Evolutionary conservation across 1,140 invertebrate species (phyloP).

Genomic region (Neodiprion lecontei): DNA sequence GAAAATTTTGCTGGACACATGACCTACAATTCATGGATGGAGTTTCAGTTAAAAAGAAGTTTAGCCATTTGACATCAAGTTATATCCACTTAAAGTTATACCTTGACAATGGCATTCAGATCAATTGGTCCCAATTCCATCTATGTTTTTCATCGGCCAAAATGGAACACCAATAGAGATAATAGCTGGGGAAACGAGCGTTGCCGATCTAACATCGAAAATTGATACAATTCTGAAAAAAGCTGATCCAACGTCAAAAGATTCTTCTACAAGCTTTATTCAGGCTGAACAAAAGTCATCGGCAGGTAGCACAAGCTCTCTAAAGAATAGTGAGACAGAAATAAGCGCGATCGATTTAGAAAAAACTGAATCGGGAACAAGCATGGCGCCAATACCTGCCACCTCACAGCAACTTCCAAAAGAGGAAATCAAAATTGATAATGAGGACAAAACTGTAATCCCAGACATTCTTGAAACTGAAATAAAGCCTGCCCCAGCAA

Average conservation of each 20-base stretch:
- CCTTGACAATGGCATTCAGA: constrained; percentile 61
- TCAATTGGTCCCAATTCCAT: constrained; percentile 82
- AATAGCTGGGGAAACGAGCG: constrained; percentile 66
- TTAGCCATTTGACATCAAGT: not conserved
- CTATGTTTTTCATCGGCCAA: constrained; percentile 84
- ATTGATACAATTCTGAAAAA: constrained; percentile 62
- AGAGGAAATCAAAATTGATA: not conserved
- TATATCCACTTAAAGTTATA: constrained; percentile 11
- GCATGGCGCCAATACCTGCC: constrained; percentile 41
- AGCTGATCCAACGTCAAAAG: constrained; percentile 39
- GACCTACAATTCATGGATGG: constrained; percentile 8
- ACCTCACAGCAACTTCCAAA: constrained; percentile 11
- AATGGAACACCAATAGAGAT: constrained; percentile 80
- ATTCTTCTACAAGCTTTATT: constrained; percentile 43
- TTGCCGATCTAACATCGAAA: constrained; percentile 59
- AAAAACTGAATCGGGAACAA: constrained; percentile 42
- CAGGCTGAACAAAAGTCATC: constrained; percentile 39
- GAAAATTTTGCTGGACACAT: constrained; percentile 9
- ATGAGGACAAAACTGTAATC: not conserved
- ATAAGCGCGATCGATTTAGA: constrained; percentile 16
- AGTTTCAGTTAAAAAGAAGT: constrained; percentile 9
- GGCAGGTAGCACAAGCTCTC: not conserved
- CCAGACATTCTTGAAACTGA: constrained; percentile 17
- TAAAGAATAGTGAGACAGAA: constrained; percentile 16
- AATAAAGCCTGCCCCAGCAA: constrained; percentile 44